Conservation (phyloP, 1,140 invertebrate species). For the Matsumurasca onukii region DNA sequence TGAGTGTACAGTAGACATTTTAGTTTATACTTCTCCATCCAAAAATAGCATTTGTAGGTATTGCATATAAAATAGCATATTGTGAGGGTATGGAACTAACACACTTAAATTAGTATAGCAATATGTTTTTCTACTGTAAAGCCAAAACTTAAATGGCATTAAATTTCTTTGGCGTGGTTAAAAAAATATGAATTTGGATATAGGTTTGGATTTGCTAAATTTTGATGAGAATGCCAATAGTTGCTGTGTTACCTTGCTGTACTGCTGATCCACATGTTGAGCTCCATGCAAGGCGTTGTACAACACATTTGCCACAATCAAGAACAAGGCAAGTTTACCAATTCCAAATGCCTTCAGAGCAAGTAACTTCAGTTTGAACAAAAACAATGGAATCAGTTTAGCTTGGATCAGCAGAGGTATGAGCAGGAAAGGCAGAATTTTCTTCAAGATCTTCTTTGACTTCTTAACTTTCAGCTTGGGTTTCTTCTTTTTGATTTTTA, state of each 20-base stretch:
- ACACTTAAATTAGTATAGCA: no score
- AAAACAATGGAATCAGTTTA: slow-evolving; percentile 39
- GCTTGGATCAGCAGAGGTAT: slow-evolving; percentile 41
- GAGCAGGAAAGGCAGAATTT: slow-evolving; percentile 37
- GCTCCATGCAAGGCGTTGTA: slow-evolving; percentile 28
- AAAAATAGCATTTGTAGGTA: no score
- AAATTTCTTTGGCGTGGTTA: no score
- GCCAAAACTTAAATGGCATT: no score
- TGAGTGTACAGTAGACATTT: no score
- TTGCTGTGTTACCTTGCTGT: neutral
- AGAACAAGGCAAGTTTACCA: slow-evolving; percentile 39
- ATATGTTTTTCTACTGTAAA: no score
- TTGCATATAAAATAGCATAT: no score
- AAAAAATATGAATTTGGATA: no score
- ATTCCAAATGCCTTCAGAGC: slow-evolving; percentile 40
- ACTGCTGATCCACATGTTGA: neutral
- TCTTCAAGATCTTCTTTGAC: slow-evolving; percentile 36
- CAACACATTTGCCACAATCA: slow-evolving; percentile 36
- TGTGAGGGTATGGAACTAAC: no score
- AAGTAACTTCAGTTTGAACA: slow-evolving; percentile 42
- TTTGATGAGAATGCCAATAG: no score
- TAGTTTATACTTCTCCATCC: no score
- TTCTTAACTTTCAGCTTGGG: slow-evolving; percentile 39
- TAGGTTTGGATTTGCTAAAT: no score
- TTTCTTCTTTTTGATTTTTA: slow-evolving; percentile 28